Evolutionary conservation across 2,113 vertebrate species (phyloP).

Genomic region (Cephalopholis sonnerati): DNA sequence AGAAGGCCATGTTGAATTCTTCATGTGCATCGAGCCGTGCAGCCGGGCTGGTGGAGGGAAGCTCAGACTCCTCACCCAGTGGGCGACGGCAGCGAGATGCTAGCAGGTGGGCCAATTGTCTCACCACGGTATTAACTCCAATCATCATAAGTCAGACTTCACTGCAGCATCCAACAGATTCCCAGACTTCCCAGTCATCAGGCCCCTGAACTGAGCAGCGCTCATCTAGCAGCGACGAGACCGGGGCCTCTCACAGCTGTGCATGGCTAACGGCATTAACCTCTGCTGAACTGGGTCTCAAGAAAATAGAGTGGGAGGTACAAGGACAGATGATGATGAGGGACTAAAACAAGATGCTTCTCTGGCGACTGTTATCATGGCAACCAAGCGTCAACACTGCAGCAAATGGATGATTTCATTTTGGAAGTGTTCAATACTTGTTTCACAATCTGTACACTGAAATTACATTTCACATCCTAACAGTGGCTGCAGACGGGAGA

Average conservation of each 20-base stretch:
- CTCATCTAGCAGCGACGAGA: constrained; percentile 16
- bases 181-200: constrained; percentile 71
- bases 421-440: background rate
- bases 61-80: constrained; percentile 41
- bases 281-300: constrained; percentile 50
- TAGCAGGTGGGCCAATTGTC: constrained; percentile 73
- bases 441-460: background rate
- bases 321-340: constrained; percentile 29
- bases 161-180: constrained; percentile 67
- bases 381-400: constrained; percentile 14
- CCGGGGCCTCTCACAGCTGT: constrained; percentile 72
- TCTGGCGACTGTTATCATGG: constrained; percentile 14
- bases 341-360: constrained; percentile 38
- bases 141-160: constrained; percentile 73
- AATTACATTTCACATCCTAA: background rate
- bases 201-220: constrained; percentile 30
- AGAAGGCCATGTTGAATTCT: constrained; percentile 50
- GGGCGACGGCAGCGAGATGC: constrained; percentile 3
- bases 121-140: constrained; percentile 61
- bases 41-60: constrained; percentile 34
- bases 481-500: too few relatives aligned
- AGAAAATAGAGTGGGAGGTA: constrained; percentile 16
- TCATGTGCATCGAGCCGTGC: constrained; percentile 64
- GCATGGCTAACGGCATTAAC: constrained; percentile 69
- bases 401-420: background rate